Evolutionary conservation across 2,888 invertebrate genomes (phyloP).

Genomic region (Schizaphis graminum): DNA sequence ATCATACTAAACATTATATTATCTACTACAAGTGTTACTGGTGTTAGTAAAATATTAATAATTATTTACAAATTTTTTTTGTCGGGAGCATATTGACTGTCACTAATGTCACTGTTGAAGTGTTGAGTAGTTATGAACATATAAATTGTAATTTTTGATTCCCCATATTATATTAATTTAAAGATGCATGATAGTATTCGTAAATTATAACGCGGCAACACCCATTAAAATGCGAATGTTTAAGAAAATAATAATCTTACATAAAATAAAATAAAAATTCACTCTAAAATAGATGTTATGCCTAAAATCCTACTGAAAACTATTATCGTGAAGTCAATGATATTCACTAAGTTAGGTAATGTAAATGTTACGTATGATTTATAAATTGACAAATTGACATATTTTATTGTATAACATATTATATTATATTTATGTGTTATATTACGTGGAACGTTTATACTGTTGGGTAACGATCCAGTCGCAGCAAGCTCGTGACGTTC

Average conservation of each 20-base stretch:
- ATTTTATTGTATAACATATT: not conserved
- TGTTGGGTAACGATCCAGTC: slow-evolving; percentile 58
- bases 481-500: slow-evolving; percentile 51
- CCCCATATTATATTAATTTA: not conserved
- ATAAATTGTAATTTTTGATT: not conserved
- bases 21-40: not conserved
- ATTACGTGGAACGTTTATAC: slow-evolving; percentile 63
- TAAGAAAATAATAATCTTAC: not conserved
- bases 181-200: not conserved
- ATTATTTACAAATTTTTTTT: not conserved
- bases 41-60: not conserved
- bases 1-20: not conserved
- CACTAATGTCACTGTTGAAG: not conserved
- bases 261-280: not conserved
- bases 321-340: not conserved
- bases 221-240: not conserved
- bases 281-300: not conserved
- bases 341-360: not conserved
- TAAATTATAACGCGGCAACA: not conserved
- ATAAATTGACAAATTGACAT: not conserved
- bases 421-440: not conserved
- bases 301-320: not conserved
- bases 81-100: not conserved
- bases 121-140: not conserved
- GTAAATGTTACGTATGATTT: not conserved